Percentiles rank a stretch among this genome's conserved stretches.
These are phyloP conservation scores for Agrilus cyanescens DNA, from an alignment of 2,888 invertebrate genomes.

Conservation along the genomic window DNA sequence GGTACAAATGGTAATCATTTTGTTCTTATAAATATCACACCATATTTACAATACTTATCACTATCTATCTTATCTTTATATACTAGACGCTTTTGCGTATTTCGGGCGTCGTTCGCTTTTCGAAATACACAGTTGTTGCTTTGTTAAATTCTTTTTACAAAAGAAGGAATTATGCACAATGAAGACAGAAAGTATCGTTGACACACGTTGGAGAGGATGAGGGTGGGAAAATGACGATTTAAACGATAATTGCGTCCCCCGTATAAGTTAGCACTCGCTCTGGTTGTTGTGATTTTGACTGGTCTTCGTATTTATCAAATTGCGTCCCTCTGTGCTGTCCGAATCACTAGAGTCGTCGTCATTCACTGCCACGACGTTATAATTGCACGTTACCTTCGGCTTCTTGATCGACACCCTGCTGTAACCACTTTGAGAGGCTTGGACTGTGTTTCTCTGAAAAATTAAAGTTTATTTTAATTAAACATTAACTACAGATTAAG, in stretches of 20 bases:
- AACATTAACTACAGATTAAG: not conserved
- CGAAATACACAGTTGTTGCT: slow-evolving; percentile 7
- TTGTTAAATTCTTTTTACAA: slow-evolving; percentile 10
- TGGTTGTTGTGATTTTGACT: slow-evolving; percentile 16
- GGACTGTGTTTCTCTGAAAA: slow-evolving; percentile 32
- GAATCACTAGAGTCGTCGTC: slow-evolving; percentile 33
- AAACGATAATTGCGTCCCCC: too few relatives aligned
- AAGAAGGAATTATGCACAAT: slow-evolving; percentile 27
- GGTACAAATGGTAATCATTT: slow-evolving; percentile 32
- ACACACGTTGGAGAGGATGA: slow-evolving; percentile 16
- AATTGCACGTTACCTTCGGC: slow-evolving; percentile 37
- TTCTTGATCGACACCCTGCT: slow-evolving; percentile 37
- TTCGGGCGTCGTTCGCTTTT: slow-evolving; percentile 8
- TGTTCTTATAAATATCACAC: slow-evolving; percentile 18
- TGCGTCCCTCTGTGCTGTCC: slow-evolving; percentile 31
- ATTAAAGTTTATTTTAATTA: slow-evolving; percentile 7
- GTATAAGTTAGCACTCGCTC: slow-evolving; percentile 28
- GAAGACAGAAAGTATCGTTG: slow-evolving; percentile 28
- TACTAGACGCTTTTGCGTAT: slow-evolving; percentile 10
- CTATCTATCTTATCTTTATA: slow-evolving; percentile 11
- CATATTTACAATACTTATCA: slow-evolving; percentile 16
- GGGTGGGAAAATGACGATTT: not conserved
- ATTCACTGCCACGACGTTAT: slow-evolving; percentile 36
- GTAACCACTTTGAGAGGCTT: slow-evolving; percentile 29
- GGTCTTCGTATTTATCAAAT: slow-evolving; percentile 27